Evolutionary conservation across 92 coral and sea anemone species (phyloP).

Genomic region (Porites lobata): DNA sequence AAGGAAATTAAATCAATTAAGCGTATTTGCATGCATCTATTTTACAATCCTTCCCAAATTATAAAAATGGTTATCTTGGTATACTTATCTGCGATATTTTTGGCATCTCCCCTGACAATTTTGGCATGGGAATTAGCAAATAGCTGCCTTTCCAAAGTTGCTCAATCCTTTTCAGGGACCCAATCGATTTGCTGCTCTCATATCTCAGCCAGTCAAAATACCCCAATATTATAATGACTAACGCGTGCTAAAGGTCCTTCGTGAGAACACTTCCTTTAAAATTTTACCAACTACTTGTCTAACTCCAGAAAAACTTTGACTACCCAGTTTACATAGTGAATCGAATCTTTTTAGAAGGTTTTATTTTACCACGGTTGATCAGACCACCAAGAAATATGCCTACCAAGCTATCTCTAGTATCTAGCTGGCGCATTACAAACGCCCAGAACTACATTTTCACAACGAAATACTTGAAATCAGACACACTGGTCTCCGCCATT

Average conservation of each 20-base stretch:
- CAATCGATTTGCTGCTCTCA: conserved; percentile 4
- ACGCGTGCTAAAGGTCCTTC: neutral
- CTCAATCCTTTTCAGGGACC: neutral
- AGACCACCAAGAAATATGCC: conserved; percentile 1
- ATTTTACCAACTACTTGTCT: neutral
- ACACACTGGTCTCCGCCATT: conserved; percentile 12
- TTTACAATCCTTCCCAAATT: neutral
- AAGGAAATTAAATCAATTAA: too few relatives aligned
- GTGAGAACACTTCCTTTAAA: neutral
- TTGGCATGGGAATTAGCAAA: neutral
- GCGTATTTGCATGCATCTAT: too few relatives aligned
- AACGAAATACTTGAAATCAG: neutral
- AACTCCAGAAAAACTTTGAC: conserved; percentile 9
- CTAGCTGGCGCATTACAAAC: neutral
- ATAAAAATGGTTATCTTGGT: neutral
- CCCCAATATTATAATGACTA: neutral
- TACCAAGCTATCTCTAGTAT: neutral
- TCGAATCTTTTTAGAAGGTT: neutral
- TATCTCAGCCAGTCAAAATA: neutral
- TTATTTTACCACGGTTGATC: neutral
- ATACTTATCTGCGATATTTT: neutral
- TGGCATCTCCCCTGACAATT: neutral
- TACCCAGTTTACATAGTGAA: neutral
- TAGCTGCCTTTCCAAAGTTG: too few relatives aligned
- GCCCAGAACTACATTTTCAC: neutral